Evolutionary conservation across 2,113 vertebrate species (phyloP).

Genomic region (Siniperca chuatsi): DNA sequence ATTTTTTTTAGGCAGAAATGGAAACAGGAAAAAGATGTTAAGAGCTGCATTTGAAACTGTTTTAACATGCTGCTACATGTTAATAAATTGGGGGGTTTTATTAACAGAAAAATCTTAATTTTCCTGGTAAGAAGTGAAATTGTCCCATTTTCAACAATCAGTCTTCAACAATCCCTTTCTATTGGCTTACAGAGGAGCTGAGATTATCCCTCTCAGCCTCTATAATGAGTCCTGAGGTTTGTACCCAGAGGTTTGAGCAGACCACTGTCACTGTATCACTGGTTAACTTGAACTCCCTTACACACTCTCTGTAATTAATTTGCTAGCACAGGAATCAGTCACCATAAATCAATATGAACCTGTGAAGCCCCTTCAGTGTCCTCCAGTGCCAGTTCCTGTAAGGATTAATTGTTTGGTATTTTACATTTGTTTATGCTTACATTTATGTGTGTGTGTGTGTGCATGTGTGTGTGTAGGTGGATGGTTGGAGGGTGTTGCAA

Average conservation of each 20-base stretch:
- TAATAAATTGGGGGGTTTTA: not conserved
- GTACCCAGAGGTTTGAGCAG: slow-evolving; percentile 18
- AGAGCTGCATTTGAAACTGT: slow-evolving; percentile 26
- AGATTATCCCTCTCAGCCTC: slow-evolving; percentile 45
- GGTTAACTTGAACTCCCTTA: slow-evolving; percentile 11
- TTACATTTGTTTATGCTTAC: not conserved
- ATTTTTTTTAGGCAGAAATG: slow-evolving; percentile 12
- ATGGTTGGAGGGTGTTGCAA: slow-evolving; percentile 27
- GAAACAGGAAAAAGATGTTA: not conserved
- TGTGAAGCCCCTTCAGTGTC: slow-evolving; percentile 9
- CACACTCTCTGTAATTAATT: slow-evolving; percentile 7
- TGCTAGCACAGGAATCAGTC: slow-evolving; percentile 15
- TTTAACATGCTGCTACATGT: slow-evolving; percentile 15
- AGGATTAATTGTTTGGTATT: slow-evolving; percentile 27
- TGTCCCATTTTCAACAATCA: slow-evolving; percentile 11
- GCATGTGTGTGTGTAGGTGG: slow-evolving; percentile 16
- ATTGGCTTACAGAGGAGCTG: slow-evolving; percentile 46
- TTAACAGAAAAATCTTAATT: slow-evolving; percentile 4
- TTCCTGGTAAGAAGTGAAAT: slow-evolving; percentile 23
- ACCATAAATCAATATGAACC: slow-evolving; percentile 37
- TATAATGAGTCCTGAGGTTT: slow-evolving; percentile 46
- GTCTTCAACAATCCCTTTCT: slow-evolving; percentile 9
- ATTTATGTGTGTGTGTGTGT: slow-evolving; percentile 18
- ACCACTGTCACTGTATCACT: not conserved
- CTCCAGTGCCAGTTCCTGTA: slow-evolving; percentile 8